Evolutionary conservation across 2,797 vertebrate genomes (phyloP), one percentile per base, ranked within the genome.

Genomic region (Paguma larvata): DNA sequence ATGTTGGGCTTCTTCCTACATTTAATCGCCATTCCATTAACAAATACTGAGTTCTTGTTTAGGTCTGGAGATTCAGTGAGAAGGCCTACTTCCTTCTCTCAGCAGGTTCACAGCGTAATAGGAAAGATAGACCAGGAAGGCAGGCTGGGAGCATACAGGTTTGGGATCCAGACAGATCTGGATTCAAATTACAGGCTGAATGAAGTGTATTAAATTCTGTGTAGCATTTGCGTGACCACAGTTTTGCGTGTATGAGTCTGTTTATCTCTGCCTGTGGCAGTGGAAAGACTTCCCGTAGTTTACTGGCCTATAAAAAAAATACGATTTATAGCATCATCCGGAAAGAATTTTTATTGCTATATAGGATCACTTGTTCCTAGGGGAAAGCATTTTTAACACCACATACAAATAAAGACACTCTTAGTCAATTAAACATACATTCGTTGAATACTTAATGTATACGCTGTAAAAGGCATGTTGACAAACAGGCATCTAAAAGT

Each of bases 331-430:
- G 62, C 16, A 78, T 86, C 41, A 27, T 63, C 68, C n/a, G 65
- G 65, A 62, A 94, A 85, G 15, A 48, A 62, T 85, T 89, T 67
- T 78, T 75, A 72, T 79, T 95, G 88, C 53, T 72, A 73, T 6
- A 13, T 56, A 48, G 32, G 25, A 41, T 85, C 63, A 53, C 72
- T 91, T 27, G 23, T 88, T 85, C 48, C 68, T 94, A 30, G 15
- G 59, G 63, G 9, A 59, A 62, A 79, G 21, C 5, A 41, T 84
- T 97, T 89, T 88, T 34, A 94, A 78, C 13, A 79, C n/a, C 18
- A 23, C 10, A 34, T 70, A 86, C 63, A 38, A 84, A 67, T 70
- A 72, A 87, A 91, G 83, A 44, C 34, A 65, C 77, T 63, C 92
- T 51, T 38, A 56, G 83, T 82, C 62, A 10, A 15, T 59, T 25